phyloP scores from a whole-genome alignment of 2,888 invertebrate species.

The Eristalis tenax region DNA sequence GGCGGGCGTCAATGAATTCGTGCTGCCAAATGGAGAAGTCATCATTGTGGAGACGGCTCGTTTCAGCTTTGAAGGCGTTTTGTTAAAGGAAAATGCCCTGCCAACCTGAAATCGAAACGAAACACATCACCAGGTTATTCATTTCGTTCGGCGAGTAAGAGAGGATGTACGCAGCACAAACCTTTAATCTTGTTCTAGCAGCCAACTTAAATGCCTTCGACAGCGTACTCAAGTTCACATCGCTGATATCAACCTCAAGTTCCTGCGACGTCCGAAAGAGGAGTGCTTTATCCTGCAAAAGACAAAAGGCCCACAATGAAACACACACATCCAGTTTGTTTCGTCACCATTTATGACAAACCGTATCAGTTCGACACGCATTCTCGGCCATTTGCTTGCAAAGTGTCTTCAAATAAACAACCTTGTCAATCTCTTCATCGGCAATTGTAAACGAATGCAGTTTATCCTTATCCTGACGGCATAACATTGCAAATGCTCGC shows the following conservation, averaged over 20 bases:
- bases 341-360: conserved; percentile 81
- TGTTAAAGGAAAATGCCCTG: conserved; percentile 96
- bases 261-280: conserved; percentile 83
- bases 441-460: conserved; percentile 93
- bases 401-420: conserved; percentile 89
- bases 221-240: conserved; percentile 91
- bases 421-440: conserved; percentile 91
- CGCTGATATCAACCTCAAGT: conserved; percentile 93
- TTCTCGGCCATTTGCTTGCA: conserved; percentile 96
- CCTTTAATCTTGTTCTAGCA: conserved; percentile 90
- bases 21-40: conserved; percentile 93
- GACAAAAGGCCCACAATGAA: not conserved
- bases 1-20: conserved; percentile 90
- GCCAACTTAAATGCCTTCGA: conserved; percentile 96
- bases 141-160: no score
- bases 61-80: conserved; percentile 96
- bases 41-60: conserved; percentile 97
- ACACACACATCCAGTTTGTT: not conserved
- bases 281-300: conserved; percentile 79
- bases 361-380: conserved; percentile 95
- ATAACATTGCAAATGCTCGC: conserved; percentile 94
- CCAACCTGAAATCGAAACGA: conserved; percentile 85
- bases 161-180: conserved; percentile 76
- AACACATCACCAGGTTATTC: not conserved
- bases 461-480: conserved; percentile 93